Evolutionary conservation across 2,888 invertebrate genomes (phyloP).

Genomic region (Epinotia brunnichana): DNA sequence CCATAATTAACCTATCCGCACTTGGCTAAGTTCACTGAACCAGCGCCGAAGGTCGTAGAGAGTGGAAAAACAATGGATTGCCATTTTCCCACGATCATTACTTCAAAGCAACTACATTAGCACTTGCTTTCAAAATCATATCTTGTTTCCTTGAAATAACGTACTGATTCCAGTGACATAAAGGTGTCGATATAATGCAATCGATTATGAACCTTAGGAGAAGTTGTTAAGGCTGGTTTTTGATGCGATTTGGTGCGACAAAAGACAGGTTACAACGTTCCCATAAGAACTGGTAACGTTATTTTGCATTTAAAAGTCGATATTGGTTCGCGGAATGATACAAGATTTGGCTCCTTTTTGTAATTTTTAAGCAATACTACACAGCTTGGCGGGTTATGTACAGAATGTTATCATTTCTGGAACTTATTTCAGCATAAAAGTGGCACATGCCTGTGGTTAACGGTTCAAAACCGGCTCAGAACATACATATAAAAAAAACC

Average conservation of each 20-base stretch:
- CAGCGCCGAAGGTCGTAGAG: constrained; percentile 67
- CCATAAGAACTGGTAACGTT: constrained; percentile 30
- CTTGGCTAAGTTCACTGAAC: constrained; percentile 60
- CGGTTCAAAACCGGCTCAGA: too few species aligned
- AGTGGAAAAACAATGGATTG: constrained; percentile 67
- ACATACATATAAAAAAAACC: too few species aligned
- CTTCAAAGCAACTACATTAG: constrained; percentile 49
- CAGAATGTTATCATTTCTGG: too few species aligned
- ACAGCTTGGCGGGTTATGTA: too few species aligned
- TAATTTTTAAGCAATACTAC: neutral
- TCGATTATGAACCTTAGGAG: neutral
- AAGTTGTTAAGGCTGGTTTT: neutral
- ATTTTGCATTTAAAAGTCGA: constrained; percentile 3
- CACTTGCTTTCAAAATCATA: neutral
- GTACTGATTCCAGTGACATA: neutral
- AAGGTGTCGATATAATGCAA: neutral
- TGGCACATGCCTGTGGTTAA: too few species aligned
- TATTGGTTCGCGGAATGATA: constrained; percentile 16
- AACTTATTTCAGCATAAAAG: too few species aligned
- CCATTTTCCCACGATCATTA: constrained; percentile 69
- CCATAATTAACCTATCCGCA: constrained; percentile 30
- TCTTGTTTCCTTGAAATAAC: neutral
- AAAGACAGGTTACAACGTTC: constrained; percentile 34
- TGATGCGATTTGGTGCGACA: neutral
- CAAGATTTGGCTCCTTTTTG: neutral